phyloP scores from a whole-genome alignment of 2,797 vertebrate species.

The Echeneis naucrates region DNA sequence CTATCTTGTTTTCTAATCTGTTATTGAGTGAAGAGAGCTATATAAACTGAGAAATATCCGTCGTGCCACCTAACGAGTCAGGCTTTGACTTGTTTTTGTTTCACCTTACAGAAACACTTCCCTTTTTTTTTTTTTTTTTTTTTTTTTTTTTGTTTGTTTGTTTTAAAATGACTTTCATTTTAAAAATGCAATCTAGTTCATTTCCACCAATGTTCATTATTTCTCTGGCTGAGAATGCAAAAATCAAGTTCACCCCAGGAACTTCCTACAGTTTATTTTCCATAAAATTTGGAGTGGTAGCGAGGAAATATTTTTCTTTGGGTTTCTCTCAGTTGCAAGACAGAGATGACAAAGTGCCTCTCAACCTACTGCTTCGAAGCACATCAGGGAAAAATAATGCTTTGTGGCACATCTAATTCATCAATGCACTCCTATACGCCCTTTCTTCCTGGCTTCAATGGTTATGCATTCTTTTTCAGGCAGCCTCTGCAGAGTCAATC shows the following conservation, averaged over 20 bases:
- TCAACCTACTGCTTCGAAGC: slow-evolving; percentile 62
- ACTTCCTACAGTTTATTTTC: slow-evolving; percentile 13
- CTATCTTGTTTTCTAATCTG: neutral
- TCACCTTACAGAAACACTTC: neutral
- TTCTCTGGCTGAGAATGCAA: neutral
- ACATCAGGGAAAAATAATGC: slow-evolving; percentile 66
- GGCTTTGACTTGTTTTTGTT: neutral
- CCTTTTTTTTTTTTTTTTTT: neutral
- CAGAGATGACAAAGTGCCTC: slow-evolving; percentile 61
- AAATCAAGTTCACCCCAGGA: neutral
- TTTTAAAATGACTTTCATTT: slow-evolving; percentile 21
- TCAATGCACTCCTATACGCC: slow-evolving; percentile 37
- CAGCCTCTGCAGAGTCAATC: slow-evolving; percentile 46
- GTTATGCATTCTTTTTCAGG: slow-evolving; percentile 28
- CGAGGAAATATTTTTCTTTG: slow-evolving; percentile 40
- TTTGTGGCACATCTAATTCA: slow-evolving; percentile 63
- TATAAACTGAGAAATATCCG: neutral
- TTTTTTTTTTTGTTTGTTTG: too few species aligned
- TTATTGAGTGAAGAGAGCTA: neutral
- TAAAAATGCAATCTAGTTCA: neutral
- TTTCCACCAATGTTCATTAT: slow-evolving; percentile 7
- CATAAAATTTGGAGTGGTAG: slow-evolving; percentile 22
- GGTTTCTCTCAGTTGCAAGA: slow-evolving; percentile 44
- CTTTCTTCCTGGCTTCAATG: slow-evolving; percentile 17
- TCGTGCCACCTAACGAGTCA: neutral